phyloP scores from a whole-genome alignment of 2,113 vertebrate genomes.

The Mustela lutreola region DNA sequence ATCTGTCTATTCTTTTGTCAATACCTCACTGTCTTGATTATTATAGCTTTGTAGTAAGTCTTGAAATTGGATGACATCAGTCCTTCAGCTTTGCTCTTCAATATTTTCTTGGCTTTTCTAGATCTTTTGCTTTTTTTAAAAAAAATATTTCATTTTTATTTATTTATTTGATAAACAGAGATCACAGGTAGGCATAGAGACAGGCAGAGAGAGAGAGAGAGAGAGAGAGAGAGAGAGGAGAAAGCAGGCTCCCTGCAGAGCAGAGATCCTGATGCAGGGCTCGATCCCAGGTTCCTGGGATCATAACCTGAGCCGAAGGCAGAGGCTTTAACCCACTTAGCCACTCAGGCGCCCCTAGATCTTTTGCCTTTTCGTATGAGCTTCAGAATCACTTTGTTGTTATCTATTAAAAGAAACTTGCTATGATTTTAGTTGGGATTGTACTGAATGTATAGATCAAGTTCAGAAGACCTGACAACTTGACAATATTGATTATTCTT shows the following conservation, averaged over 20 bases:
- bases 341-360: no score
- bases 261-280: no score
- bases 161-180: no score
- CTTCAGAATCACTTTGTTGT: background rate
- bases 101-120: background rate
- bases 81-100: background rate
- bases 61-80: background rate
- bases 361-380: background rate
- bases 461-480: background rate
- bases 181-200: no score
- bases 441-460: background rate
- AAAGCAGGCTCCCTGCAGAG: no score
- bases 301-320: no score
- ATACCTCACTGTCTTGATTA: background rate
- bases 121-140: background rate
- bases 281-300: no score
- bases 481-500: background rate
- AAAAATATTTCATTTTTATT: no score
- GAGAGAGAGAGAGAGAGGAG: no score
- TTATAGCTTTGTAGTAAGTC: background rate
- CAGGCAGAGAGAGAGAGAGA: no score
- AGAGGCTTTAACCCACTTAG: no score
- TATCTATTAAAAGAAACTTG: background rate
- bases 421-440: background rate
- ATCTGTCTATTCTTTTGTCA: background rate